A percentile compares a stretch with the other conserved stretches of the same genome.
These are phyloP conservation scores for Brachyopa scutellaris DNA, from an alignment of 2,888 invertebrate genomes.

Conservation along the genomic window DNA sequence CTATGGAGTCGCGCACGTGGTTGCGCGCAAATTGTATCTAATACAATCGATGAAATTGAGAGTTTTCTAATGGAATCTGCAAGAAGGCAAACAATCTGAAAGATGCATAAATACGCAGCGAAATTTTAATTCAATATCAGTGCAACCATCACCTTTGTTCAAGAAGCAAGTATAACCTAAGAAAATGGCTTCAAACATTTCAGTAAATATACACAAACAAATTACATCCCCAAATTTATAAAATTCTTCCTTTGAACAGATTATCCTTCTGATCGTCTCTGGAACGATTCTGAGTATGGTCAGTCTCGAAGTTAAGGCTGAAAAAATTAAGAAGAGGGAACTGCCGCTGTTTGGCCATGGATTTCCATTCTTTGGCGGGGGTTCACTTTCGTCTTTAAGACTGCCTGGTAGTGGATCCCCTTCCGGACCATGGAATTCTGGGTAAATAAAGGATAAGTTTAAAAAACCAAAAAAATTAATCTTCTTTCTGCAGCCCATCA, in stretches of 20 bases:
- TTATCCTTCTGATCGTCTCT: constrained; percentile 36
- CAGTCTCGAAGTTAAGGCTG: not conserved
- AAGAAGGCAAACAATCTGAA: not conserved
- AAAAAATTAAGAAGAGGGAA: constrained; percentile 61
- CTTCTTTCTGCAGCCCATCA: constrained; percentile 78
- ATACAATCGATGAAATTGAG: constrained; percentile 55
- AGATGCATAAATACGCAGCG: constrained; percentile 54
- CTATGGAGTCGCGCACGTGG: constrained; percentile 40
- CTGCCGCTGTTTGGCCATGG: constrained; percentile 60
- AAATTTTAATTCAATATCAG: constrained; percentile 20
- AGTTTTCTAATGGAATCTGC: constrained; percentile 5
- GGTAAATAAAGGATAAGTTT: constrained; percentile 5
- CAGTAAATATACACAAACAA: constrained; percentile 11
- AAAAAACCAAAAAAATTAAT: not conserved
- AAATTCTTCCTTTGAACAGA: constrained; percentile 1
- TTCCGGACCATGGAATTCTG: constrained; percentile 48
- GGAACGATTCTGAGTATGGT: constrained; percentile 3
- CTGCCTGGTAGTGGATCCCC: constrained; percentile 24
- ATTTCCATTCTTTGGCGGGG: constrained; percentile 51
- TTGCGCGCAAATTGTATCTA: constrained; percentile 24
- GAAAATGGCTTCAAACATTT: constrained; percentile 66
- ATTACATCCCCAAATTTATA: not conserved
- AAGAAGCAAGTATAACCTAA: constrained; percentile 52
- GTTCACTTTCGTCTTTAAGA: constrained; percentile 27
- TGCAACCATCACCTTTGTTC: constrained; percentile 25